Percentiles rank a stretch among this genome's conserved stretches.
Evolutionary conservation across 1,140 invertebrate species (phyloP).

Genomic region (Galendromus occidentalis): DNA sequence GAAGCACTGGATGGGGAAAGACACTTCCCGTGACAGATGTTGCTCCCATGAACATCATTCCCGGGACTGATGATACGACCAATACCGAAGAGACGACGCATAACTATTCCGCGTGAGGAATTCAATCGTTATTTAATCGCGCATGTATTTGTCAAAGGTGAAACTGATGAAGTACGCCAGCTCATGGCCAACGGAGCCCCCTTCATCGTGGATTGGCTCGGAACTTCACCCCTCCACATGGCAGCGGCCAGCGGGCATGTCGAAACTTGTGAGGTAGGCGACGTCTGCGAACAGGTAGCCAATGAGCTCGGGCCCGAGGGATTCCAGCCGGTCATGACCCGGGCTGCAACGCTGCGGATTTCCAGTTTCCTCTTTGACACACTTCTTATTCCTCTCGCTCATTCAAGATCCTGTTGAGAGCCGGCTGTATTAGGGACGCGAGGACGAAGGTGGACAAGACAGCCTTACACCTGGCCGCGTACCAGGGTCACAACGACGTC

Average conservation of each 20-base stretch:
- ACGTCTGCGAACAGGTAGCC: not conserved
- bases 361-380: not conserved
- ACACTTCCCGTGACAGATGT: too few relatives aligned
- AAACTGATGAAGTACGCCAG: slow-evolving; percentile 50
- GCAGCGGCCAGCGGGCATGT: slow-evolving; percentile 60
- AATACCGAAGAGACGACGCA: too few relatives aligned
- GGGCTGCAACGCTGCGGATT: not conserved
- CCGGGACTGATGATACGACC: too few relatives aligned
- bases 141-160: slow-evolving; percentile 18
- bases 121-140: not conserved
- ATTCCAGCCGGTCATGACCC: not conserved
- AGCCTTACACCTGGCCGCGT: slow-evolving; percentile 63
- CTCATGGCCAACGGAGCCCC: slow-evolving; percentile 67
- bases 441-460: slow-evolving; percentile 80
- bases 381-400: too few relatives aligned
- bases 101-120: too few relatives aligned
- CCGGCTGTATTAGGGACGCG: slow-evolving; percentile 64
- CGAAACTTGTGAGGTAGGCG: slow-evolving; percentile 51
- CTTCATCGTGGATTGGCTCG: slow-evolving; percentile 70
- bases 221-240: slow-evolving; percentile 68
- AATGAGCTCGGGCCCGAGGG: not conserved
- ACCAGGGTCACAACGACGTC: slow-evolving; percentile 58
- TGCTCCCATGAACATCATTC: too few relatives aligned
- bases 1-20: too few relatives aligned
- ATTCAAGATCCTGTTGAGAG: slow-evolving; percentile 38